Evolutionary conservation across 1,140 invertebrate genomes (phyloP), one percentile per base, ranked within the genome.

Genomic region (Pristionchus pacificus): DNA sequence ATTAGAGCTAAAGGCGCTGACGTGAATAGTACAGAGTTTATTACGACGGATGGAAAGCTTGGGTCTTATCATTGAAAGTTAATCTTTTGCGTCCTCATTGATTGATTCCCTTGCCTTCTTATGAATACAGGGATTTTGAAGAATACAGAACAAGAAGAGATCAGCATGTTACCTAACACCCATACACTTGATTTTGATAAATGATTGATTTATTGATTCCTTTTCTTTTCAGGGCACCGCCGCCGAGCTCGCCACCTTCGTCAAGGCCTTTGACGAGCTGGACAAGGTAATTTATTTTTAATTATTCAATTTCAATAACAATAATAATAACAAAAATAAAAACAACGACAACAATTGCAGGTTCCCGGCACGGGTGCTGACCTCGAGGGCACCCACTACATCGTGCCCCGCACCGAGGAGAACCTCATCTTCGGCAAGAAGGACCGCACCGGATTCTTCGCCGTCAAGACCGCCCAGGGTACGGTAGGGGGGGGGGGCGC

Each of bases 351-450:
- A n/a, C n/a, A n/a, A n/a, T n/a, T n/a, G n/a, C n/a, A n/a, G n/a
- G 82, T 83, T 31, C 81, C 81, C 3, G 28, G 67, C 10, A 73
- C 72, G 24, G 81, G 81, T 28, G 74, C 74, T 61, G 81, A 84
- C 65, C 70, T 83, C 6, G 81, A 83, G 67, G 29, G 75, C 19
- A 33, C 80, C 29, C 81, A 83, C 64, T 83, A 83, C 78, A 78
- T 83, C 62, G 81, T 83, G 15, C 81, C 81, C 1, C 75, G 82
- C 24, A 76, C 75, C 19, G 81, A 83, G 58, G 82, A 84, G 38
- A 81, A 78, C 65, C 76, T 83, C 14, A 84, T 83, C 60, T 83
- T 83, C 58, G 81, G 81, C 58, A 83, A 84, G 79, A 84, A 82
- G 65, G 81, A 81, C 24, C 80, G 79, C 64, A 77, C 76, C 29